Base-by-base conservation (phyloP, 2,888 invertebrate species). In the Dioctria rufipes region DNA sequence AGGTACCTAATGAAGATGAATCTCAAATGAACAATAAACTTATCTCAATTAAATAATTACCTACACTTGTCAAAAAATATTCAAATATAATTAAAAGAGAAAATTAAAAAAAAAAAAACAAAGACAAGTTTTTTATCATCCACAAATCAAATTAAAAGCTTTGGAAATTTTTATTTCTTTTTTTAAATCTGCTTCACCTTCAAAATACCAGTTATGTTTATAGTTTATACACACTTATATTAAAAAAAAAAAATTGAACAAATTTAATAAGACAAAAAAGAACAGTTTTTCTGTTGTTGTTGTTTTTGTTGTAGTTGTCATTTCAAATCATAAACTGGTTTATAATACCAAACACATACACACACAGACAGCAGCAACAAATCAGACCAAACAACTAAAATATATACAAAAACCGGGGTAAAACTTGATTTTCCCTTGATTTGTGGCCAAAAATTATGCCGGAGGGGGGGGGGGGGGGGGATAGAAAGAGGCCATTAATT, bases 181-280 rank as follows among this genome's bases (percentile, higher is more conserved):
- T 25, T 25, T 25, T 25, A 1, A 25, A 25, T 25, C 2, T 46
- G n/a, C 11, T n/a, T 54, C 54, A 54, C 54, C 54, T 54, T 54
- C 54, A 54, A 54, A 54, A 54, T 54, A 54, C 54, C 54, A 8
- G 54, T 54, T 54, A n/a, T n/a, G 54, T 54, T 54, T 54, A 54
- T n/a, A n/a, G n/a, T 54, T 46, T 54, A 54, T 54, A 25, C 6
- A 46, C 6, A 54, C 6, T 54, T 3, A 54, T 54, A n/a, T 4
- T 3, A 11, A 54, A 54, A 11, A 54, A 54, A 54, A n/a, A 54
- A 54, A 54, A 54, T 1, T 11, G 4, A 54, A 11, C 11, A 11
- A 11, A n/a, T 6, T 6, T 46, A 46, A 46, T 5, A 46, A 46
- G 46, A 46, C 3, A 11, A 54, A n/a, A 8, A 54, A 54, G 11